These are phyloP conservation scores for Orientallactaga sibirica DNA, from an alignment of 2,797 vertebrate genomes.

Conservation along the genomic window DNA sequence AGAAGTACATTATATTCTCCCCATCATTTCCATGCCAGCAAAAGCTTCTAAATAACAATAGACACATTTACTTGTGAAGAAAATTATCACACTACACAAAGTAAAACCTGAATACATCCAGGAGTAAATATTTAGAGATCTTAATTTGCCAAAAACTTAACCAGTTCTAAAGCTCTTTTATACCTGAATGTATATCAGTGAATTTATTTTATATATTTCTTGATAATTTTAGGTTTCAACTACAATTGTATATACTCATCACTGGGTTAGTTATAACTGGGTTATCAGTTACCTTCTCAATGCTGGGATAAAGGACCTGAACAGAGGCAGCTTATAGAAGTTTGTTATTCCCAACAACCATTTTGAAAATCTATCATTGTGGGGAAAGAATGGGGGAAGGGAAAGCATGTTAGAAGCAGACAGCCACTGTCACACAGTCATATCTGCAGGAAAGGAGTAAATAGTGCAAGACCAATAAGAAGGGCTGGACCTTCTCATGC, in stretches of 20 bases:
- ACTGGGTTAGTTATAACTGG: background rate
- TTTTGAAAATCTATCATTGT: too few species aligned
- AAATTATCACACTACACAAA: background rate
- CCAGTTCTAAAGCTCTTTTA: background rate
- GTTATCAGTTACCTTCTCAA: too few species aligned
- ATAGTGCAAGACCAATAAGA: too few species aligned
- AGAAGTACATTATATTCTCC: background rate
- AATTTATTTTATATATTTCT: background rate
- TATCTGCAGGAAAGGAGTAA: too few species aligned
- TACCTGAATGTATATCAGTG: background rate
- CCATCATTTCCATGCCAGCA: background rate
- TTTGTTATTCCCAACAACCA: too few species aligned
- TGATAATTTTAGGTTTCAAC: background rate
- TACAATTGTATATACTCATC: background rate
- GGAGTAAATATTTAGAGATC: background rate
- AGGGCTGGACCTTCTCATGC: too few species aligned
- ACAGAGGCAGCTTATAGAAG: too few species aligned
- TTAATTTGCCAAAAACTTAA: background rate
- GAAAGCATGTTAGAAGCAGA: too few species aligned
- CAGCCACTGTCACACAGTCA: too few species aligned
- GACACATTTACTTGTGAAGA: background rate
- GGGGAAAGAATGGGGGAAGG: too few species aligned
- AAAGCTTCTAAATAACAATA: background rate
- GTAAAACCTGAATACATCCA: background rate
- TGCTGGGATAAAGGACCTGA: too few species aligned